phyloP scores from a whole-genome alignment of 2,888 invertebrate genomes.

The Diarsia dahlii region DNA sequence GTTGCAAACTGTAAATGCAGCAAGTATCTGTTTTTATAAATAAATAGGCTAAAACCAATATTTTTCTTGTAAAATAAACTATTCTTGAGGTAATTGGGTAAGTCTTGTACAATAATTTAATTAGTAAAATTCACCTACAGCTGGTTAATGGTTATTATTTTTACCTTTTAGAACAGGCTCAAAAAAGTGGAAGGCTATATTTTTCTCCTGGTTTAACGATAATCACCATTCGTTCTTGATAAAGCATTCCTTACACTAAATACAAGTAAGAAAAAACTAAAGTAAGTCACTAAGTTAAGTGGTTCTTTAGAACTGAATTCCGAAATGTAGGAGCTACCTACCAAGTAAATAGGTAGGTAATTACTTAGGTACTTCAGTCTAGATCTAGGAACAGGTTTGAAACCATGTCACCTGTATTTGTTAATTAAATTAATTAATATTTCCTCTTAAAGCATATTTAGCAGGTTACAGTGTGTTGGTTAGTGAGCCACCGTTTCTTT shows the following conservation, averaged over 20 bases:
- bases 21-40: no score
- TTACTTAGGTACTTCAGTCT: neutral
- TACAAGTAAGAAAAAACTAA: neutral
- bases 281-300: neutral
- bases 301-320: conserved; percentile 22
- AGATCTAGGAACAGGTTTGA: conserved; percentile 12
- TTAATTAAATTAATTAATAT: conserved; percentile 51
- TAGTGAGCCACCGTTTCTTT: neutral
- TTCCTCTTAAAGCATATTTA: conserved; percentile 14
- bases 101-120: neutral
- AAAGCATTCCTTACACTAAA: conserved; percentile 25
- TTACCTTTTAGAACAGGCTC: neutral
- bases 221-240: conserved; percentile 17
- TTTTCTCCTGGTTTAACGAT: neutral
- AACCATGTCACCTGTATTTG: conserved; percentile 38
- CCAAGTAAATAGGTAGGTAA: neutral
- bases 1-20: no score
- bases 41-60: no score
- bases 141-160: neutral
- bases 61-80: no score
- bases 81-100: neutral
- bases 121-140: neutral
- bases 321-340: conserved; percentile 2
- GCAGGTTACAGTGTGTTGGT: neutral
- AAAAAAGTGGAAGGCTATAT: neutral